Percentiles rank a stretch among this genome's conserved stretches.
phyloP scores from a whole-genome alignment of 2,797 vertebrate species.

The Molossus molossus region DNA sequence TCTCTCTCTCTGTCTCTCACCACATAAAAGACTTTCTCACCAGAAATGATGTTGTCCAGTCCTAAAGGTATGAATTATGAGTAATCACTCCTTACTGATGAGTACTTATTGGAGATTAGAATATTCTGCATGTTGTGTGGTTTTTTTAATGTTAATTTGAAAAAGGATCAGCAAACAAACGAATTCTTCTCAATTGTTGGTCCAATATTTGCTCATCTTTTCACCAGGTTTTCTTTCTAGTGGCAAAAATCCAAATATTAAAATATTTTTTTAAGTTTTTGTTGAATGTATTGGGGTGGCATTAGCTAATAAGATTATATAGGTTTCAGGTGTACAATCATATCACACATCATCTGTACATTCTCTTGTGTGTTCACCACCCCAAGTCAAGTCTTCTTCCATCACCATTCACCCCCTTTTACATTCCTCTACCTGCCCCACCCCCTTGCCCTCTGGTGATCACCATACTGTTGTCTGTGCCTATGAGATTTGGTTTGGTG shows the following conservation, averaged over 20 bases:
- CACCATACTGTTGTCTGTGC: background rate
- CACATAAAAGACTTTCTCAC: background rate
- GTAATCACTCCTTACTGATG: background rate
- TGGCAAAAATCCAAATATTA: slow-evolving; percentile 46
- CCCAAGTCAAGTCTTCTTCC: no score
- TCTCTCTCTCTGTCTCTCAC: no score
- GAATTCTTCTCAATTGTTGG: background rate
- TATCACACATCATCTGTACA: no score
- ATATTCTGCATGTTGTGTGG: background rate
- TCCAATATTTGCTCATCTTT: background rate
- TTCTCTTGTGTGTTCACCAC: no score
- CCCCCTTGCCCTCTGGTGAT: background rate
- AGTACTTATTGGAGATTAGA: slow-evolving; percentile 42
- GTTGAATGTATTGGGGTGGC: background rate
- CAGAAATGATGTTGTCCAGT: background rate
- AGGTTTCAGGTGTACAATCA: no score
- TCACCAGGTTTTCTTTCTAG: slow-evolving; percentile 1
- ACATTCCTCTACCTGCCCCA: background rate
- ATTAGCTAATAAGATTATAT: background rate
- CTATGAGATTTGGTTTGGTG: no score
- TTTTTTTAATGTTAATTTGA: background rate
- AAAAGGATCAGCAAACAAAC: background rate
- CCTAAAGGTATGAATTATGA: background rate
- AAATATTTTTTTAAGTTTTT: background rate
- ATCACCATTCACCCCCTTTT: background rate